Conservation (phyloP, 2,113 vertebrate species). For the Petromus typicus region DNA sequence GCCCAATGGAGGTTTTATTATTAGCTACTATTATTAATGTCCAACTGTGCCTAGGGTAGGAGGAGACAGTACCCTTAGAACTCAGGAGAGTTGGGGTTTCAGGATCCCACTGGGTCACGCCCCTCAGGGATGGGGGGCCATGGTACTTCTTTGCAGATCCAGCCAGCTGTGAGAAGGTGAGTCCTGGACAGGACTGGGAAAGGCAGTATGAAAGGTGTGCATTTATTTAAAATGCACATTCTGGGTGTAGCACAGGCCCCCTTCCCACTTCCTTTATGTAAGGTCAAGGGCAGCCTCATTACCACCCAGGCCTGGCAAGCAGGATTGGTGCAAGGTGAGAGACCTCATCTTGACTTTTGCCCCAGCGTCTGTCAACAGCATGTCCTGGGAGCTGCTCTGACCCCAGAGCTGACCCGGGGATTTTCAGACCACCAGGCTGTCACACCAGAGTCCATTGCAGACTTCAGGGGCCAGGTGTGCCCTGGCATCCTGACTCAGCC, state of each 20-base stretch:
- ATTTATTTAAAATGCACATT: not conserved
- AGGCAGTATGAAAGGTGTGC: not conserved
- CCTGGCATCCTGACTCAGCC: not conserved
- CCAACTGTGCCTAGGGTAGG: not conserved
- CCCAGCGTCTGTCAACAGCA: fast-evolving
- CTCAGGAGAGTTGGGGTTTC: not conserved
- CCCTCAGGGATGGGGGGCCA: no score
- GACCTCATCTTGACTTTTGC: not conserved
- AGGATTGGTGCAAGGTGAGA: not conserved
- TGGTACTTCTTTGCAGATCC: not conserved
- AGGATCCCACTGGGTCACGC: not conserved
- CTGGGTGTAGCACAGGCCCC: not conserved
- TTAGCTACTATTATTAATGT: not conserved
- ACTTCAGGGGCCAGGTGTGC: fast-evolving
- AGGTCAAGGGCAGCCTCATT: fast-evolving
- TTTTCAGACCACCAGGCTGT: not conserved
- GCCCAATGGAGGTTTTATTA: not conserved
- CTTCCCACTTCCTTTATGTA: not conserved
- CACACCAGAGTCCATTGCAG: not conserved
- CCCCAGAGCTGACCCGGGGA: not conserved
- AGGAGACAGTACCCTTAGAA: not conserved
- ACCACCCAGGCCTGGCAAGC: fast-evolving
- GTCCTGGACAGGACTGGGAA: fast-evolving
- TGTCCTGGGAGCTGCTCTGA: not conserved
- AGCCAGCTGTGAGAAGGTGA: not conserved